Base-by-base conservation (phyloP, 2,888 invertebrate species). In the Drosophila neutralis region DNA sequence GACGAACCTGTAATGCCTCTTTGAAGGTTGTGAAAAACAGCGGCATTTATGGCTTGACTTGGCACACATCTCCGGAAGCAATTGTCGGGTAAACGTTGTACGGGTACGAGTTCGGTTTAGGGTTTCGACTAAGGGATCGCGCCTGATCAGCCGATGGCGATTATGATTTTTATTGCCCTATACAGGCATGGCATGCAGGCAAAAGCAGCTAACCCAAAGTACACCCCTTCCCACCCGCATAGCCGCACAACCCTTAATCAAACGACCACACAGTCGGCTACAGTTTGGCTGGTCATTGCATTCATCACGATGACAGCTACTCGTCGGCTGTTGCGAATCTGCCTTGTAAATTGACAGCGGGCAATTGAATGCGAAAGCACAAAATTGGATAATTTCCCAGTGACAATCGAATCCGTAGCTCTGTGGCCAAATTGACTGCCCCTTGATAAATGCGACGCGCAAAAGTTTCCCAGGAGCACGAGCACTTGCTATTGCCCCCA, bases 321-420 rank as follows among this genome's bases (percentile, higher is more conserved):
- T 85, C 89, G 89, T 86, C 89, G 60, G 62, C 24, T 60, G 49
- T 52, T 21, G 64, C 38, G 76, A 78, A 78, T 78, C 78, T 76
- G 85, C 71, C 81, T 78, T 80, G 89, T 91, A 91, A 92, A 92
- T 92, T 92, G 92, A 92, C 91, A 91, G 85, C 57, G 73, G 79
- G 83, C 73, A 92, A 92, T 92, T 91, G 90, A 92, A 92, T 92
- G 90, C 90, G 84, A 85, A 86, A 48, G 71, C 87, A 91, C 90
- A 89, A 91, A 92, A 92, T 92, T 92, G 92, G 92, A 91, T 92
- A 91, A 92, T 92, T 92, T 92, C 92, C 92, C 92, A 87, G 91
- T 91, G 92, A 90, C 92, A 92, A 91, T 89, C 89, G 90, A 82
- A 48, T 69, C 57, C 57, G 67, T 36, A 52, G 73, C 62, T 45